phyloP scores from a whole-genome alignment of 2,113 vertebrate species.

The Heterotilapia buettikoferi region DNA sequence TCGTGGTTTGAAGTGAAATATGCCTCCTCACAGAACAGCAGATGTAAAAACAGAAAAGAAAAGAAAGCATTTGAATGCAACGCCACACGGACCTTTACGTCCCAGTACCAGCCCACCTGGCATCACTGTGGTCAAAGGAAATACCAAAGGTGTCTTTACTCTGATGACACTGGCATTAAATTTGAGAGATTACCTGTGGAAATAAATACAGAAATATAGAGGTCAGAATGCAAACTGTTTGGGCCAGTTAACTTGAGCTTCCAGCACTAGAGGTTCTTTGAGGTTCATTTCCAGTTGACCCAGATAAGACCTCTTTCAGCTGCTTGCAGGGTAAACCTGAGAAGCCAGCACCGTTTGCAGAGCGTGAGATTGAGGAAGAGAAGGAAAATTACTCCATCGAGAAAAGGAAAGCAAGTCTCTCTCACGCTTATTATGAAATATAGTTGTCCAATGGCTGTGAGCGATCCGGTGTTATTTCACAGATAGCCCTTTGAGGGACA shows the following conservation, averaged over 20 bases:
- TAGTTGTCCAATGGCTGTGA: neutral
- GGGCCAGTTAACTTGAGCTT: neutral
- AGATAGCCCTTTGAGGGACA: neutral
- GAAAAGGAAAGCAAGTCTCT: neutral
- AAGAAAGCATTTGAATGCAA: neutral
- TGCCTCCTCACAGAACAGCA: neutral
- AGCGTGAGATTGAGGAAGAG: neutral
- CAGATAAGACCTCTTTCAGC: neutral
- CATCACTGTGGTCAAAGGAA: neutral
- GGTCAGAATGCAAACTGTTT: neutral
- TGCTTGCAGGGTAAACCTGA: neutral
- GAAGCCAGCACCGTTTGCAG: neutral
- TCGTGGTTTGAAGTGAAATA: neutral
- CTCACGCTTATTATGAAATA: neutral
- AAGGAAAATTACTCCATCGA: neutral
- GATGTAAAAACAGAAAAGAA: neutral
- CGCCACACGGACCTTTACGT: neutral
- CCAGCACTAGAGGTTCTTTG: neutral
- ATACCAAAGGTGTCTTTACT: rapidly evolving
- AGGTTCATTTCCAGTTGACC: neutral
- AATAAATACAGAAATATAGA: neutral
- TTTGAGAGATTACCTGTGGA: neutral
- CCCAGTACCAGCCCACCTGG: neutral
- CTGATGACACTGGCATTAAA: too few species aligned
- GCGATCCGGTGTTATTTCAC: neutral